Evolutionary conservation across 1,140 invertebrate genomes (phyloP), one percentile per base, ranked within the genome.

Genomic region (Zaprionus vittiger): DNA sequence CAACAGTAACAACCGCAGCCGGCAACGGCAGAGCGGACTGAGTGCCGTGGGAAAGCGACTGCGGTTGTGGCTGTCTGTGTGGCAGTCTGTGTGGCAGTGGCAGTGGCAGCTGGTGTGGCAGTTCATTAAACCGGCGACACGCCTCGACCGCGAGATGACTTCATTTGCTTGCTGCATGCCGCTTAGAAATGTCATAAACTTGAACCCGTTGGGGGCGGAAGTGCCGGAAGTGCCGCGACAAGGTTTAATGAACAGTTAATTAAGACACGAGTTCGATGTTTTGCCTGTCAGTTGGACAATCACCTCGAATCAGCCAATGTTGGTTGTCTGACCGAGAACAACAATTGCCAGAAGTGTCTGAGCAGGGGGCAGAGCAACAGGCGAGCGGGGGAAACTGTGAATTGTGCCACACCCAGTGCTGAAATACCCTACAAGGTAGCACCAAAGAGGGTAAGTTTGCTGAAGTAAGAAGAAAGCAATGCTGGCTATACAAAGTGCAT

Each of bases 171-270:
- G 15, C 38, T 77, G 69, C 55, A 57, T 34, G 31, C 31, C 57
- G 68, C 62, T 68, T 83, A 83, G 77, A 80, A 89, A 83, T 89
- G 80, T 83, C 83, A 83, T 89, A 83, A 80, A 86, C 83, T 86
- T 89, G 80, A 86, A 86, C 83, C 63, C 77, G 49, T 38, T 54
- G 44, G 24, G 26, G 55, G 65, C 83, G 83, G 83, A 86, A 80
- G 67, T 70, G 20, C n/a, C 15, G 41, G 41, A 44, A 44, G 41
- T 6, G 41, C 20, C 47, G 17, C 83, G 76, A 80, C 70, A 73
- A 68, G 80, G 83, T 86, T 87, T 80, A 83, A 62, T 72, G 78
- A 70, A 69, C 80, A 76, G 59, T 81, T 81, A 82, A 86, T 86
- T 81, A 77, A 86, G 64, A 52, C 24, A 71, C 65, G 34, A 70